Evolutionary conservation across 2,113 vertebrate species (phyloP).

Genomic region (Marcusenius ussheri): DNA sequence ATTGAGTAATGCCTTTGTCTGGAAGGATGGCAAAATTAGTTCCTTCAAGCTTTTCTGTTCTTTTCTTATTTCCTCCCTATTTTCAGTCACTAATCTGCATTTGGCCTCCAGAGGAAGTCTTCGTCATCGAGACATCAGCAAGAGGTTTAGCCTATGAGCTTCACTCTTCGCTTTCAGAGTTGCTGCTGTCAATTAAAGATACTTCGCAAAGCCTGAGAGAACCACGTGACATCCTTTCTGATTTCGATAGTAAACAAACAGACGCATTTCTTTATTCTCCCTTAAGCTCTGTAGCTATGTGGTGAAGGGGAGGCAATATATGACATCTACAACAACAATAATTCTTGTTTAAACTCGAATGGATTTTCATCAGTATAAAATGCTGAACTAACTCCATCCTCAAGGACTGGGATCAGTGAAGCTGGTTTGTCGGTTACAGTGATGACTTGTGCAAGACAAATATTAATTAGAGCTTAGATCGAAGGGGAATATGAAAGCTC

Average conservation of each 20-base stretch:
- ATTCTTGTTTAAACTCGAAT: not conserved
- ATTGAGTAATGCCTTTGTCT: not conserved
- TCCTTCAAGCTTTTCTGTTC: not conserved
- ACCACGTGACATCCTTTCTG: not conserved
- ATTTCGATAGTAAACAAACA: slow-evolving; percentile 6
- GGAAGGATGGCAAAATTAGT: not conserved
- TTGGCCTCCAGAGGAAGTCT: not conserved
- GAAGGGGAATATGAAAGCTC: not conserved
- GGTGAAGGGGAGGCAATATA: not conserved
- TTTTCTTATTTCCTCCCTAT: not conserved
- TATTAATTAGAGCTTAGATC: not conserved
- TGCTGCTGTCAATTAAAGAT: not conserved
- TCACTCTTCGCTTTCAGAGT: not conserved
- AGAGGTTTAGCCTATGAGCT: not conserved
- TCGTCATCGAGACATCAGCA: not conserved
- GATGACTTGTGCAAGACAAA: not conserved
- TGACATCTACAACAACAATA: slow-evolving; percentile 3
- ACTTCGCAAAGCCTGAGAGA: not conserved
- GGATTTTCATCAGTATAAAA: not conserved
- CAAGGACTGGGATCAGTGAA: not conserved
- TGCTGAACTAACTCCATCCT: not conserved
- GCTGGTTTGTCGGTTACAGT: not conserved
- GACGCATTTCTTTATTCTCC: not conserved
- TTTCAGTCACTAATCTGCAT: not conserved
- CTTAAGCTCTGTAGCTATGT: not conserved